These are phyloP conservation scores for Penaeus chinensis DNA, from an alignment of 1,140 invertebrate species.

Conservation along the genomic window DNA sequence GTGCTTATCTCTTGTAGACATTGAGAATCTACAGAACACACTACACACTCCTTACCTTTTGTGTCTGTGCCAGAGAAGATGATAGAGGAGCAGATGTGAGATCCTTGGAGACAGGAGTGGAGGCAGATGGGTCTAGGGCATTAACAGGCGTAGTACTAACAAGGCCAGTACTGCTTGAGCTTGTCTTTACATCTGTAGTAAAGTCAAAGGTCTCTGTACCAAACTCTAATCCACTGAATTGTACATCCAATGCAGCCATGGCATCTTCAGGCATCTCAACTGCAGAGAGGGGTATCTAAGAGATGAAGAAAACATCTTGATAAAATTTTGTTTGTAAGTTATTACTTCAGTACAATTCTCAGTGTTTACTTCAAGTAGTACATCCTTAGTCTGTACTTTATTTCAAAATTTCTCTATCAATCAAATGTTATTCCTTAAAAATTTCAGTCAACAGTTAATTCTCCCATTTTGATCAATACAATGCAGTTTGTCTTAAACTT, in stretches of 20 bases:
- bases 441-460: too few relatives aligned
- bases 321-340: too few relatives aligned
- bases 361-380: too few relatives aligned
- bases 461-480: too few relatives aligned
- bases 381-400: too few relatives aligned
- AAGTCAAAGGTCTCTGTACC: constrained; percentile 73
- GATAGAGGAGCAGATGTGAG: constrained; percentile 47
- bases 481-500: too few relatives aligned
- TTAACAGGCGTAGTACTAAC: constrained; percentile 41
- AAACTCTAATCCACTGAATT: constrained; percentile 93
- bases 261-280: constrained; percentile 95
- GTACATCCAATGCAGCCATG: constrained; percentile 87
- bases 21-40: too few relatives aligned
- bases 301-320: constrained; percentile 36
- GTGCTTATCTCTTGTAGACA: too few relatives aligned
- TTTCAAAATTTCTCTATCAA: too few relatives aligned
- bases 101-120: constrained; percentile 53
- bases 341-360: too few relatives aligned
- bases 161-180: constrained; percentile 40
- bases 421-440: too few relatives aligned
- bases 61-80: constrained; percentile 39
- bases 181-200: constrained; percentile 63
- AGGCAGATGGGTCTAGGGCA: constrained; percentile 37
- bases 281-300: constrained; percentile 88
- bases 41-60: constrained; percentile 37